Percentiles rank a stretch among this genome's conserved stretches.
Evolutionary conservation across 2,113 vertebrate species (phyloP).

Genomic region (human): DNA sequence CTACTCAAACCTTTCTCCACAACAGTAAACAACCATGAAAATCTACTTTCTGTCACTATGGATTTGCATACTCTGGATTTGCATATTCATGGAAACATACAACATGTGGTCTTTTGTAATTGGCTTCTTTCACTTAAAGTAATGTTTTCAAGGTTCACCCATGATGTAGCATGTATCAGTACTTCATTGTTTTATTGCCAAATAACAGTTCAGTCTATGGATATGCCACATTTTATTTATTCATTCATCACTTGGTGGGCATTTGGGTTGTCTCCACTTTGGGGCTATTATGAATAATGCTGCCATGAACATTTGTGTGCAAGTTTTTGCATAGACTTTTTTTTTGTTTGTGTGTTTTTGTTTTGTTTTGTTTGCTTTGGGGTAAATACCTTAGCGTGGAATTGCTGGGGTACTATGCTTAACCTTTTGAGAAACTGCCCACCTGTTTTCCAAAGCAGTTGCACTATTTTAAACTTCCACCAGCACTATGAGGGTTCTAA

Average conservation of each 20-base stretch:
- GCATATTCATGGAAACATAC: not conserved
- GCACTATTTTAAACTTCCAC: no score
- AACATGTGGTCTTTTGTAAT: no score
- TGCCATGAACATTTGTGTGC: fast-evolving
- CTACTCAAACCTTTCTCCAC: no score
- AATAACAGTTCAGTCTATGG: not conserved
- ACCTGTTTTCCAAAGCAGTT: not conserved
- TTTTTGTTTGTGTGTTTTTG: not conserved
- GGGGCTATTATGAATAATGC: no score
- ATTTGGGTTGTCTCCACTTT: no score
- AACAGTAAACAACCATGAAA: not conserved
- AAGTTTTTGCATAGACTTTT: fast-evolving
- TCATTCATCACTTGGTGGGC: no score
- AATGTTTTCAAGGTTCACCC: not conserved
- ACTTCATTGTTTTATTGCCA: no score
- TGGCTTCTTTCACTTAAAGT: not conserved
- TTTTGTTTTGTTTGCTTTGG: not conserved
- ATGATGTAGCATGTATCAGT: fast-evolving
- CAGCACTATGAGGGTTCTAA: fast-evolving
- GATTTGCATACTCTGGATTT: not conserved
- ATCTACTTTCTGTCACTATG: not conserved
- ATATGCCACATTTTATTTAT: not conserved
- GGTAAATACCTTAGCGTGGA: fast-evolving
- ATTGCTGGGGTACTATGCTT: no score
- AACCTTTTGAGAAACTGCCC: not conserved